Evolutionary conservation across 2,113 vertebrate genomes (phyloP), one percentile per base, ranked within the genome.

Genomic region (Corydoras sp.): DNA sequence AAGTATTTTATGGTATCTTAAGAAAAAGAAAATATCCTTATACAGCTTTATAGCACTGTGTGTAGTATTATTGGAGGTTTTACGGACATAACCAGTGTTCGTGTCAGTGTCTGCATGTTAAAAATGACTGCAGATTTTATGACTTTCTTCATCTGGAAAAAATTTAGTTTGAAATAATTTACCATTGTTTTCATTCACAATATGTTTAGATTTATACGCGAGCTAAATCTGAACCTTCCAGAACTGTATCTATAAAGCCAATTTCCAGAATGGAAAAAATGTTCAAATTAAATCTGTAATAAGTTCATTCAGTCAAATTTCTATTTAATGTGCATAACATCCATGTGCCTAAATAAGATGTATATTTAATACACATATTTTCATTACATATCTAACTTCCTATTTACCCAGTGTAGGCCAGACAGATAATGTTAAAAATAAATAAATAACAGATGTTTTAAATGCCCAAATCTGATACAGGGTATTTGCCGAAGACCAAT

Each of bases 61-160:
- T 13, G 65, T n/a, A 31, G n/a, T 30, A 3, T 58, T 48, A 3
- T n/a, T 48, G 31, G 53, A 29, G 8, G 3, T 15, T 24, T 54
- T 51, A 2, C 10, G 55, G 31, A 30, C 71, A 14, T 77, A 72
- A 10, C 54, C 13, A 48, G 62, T 71, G 80, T 76, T 89, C 77
- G 63, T 49, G 75, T 75, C 74, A 84, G 35, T 43, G 35, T 43
- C 35, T 43, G 35, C 35, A 43, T 43, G 35, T 83, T 82, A 82
- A 87, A 85, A 78, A 60, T 18, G 48, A 65, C 49, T 35, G 15
- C 43, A 29, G 48, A 73, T 84, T 86, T 87, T 84, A 87, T 83
- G 77, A 82, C 86, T 84, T 86, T 76, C 65, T 79, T 83, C 80
- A 66, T 77, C 76, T 81, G 78, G 77, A 69, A 43, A 70, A 81